Evolutionary conservation across 2,113 vertebrate species (phyloP), one percentile per base, ranked within the genome.

Genomic region (Salvelinus namaycush): DNA sequence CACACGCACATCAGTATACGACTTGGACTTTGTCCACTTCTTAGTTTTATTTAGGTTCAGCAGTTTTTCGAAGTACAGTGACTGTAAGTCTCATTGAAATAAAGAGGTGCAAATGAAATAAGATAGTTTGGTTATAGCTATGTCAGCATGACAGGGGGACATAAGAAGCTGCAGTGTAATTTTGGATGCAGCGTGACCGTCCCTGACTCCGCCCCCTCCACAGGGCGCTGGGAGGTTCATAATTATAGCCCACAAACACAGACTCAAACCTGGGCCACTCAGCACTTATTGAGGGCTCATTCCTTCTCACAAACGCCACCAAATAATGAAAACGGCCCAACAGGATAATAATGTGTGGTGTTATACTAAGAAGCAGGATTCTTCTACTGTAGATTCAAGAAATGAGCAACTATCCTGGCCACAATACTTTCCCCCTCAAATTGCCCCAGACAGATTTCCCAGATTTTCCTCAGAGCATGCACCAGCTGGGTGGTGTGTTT

Each of bases 371-470:
- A 74, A 49, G 16, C 82, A 51, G 48, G 31, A 57, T 76, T 75
- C 84, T 84, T 78, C 86, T 83, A 84, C 84, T 89, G 81, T 87
- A 90, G 89, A 89, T 90, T 83, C 84, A 91, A 93, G 93, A 93
- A 90, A 89, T 86, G 76, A 74, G 73, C 54, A 77, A 69, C 83
- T 88, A 83, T 88, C 82, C 74, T 82, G 4, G 49, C 49, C 13
- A 67, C 86, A 75, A 74, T 60, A 60, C 69, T 34, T 71, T 84
- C 83, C 82, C 76, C 78, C 81, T 82, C 75, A 82, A 80, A 81
- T 76, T 74, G 77, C 70, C 74, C 9, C 9, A 12, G 39, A 9
- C 39, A 44, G 75, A 77, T 82, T 83, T 65, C 85, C 83, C 89
- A 34, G 31, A 34, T 5, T 34, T 34, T 34, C 31, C 31, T 6